Base-by-base conservation (phyloP, 1,140 invertebrate species). In the Euura saliciscinereae region DNA sequence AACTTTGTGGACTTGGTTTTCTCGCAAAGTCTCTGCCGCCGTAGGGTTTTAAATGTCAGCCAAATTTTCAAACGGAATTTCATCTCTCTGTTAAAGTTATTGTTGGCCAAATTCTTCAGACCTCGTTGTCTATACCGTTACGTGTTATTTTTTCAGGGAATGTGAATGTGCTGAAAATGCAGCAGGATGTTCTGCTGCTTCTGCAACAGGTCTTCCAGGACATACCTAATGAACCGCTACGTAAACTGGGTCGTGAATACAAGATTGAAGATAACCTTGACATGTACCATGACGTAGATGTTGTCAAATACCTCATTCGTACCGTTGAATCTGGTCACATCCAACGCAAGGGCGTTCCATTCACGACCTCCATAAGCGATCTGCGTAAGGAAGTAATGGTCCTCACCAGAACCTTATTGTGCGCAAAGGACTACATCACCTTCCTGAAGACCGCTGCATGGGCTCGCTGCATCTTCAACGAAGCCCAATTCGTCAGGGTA, bases 141-240 rank as follows among this genome's bases (percentile, higher is more conserved):
- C n/a, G n/a, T n/a, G n/a, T 70, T 66, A 44, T 66, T 8, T 75
- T 75, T 71, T 2, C 66, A 91, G 90, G 89, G 45, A 88, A 91
- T 76, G 89, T 90, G 76, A 86, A 87, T 28, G 83, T 90, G 28
- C 77, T 92, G 67, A 79, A 85, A 7, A 91, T 89, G 73, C 92
- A 94, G 80, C 89, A 90, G 69, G 87, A 92, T 74, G 83, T 92
- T 7, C 87, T 93, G 64, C 88, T 90, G 70, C 86, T 94, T n/a
- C 83, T 92, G 59, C 87, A 91, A 68, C 90, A 92, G 74, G 85
- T 93, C 2, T 88, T 89, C 75, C 90, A 90, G 8, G 77, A 75
- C 4, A 82, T 86, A 45, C 83, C 83, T 2, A 78, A 84, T 73
- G 78, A 84, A 66, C 77, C 86, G 44, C 74, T 87, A 43, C 78